Evolutionary conservation across 2,888 invertebrate genomes (phyloP).

Genomic region (Cheilosia vulpina): DNA sequence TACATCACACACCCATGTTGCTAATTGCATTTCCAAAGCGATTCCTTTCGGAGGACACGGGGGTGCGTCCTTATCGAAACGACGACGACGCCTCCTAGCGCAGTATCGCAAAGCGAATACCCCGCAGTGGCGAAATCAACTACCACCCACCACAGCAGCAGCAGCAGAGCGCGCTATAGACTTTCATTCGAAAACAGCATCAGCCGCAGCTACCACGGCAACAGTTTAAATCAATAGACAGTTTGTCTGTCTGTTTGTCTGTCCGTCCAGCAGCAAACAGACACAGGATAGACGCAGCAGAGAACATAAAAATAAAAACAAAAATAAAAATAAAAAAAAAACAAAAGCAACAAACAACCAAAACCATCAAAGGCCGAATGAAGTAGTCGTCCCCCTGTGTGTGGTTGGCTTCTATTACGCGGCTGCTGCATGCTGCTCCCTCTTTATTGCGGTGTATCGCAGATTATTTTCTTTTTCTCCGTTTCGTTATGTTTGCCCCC

Average conservation of each 20-base stretch:
- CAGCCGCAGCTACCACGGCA: constrained; percentile 47
- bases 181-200: constrained; percentile 24
- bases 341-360: constrained; percentile 37
- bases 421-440: constrained; percentile 15
- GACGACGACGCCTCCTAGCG: constrained; percentile 1
- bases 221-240: constrained; percentile 69
- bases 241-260: constrained; percentile 58
- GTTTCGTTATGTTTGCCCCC: constrained; percentile 26
- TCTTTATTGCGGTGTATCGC: constrained; percentile 36
- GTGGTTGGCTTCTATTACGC: constrained; percentile 48
- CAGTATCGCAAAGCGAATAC: constrained; percentile 39
- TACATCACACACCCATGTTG: constrained; percentile 64
- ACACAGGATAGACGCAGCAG: constrained; percentile 26
- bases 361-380: constrained; percentile 64
- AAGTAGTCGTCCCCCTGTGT: constrained; percentile 23
- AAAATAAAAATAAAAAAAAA: constrained; percentile 20
- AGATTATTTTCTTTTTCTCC: constrained; percentile 65
- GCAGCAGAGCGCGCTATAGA: constrained; percentile 5
- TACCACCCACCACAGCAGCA: constrained; percentile 8
- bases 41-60: constrained; percentile 34
- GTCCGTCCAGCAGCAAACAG: constrained; percentile 45
- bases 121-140: constrained; percentile 33
- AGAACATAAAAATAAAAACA: constrained; percentile 38
- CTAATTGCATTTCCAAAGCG: constrained; percentile 73
- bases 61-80: constrained; percentile 52